phyloP scores from a whole-genome alignment of 2,888 invertebrate genomes.

The Deilephila elpenor region DNA sequence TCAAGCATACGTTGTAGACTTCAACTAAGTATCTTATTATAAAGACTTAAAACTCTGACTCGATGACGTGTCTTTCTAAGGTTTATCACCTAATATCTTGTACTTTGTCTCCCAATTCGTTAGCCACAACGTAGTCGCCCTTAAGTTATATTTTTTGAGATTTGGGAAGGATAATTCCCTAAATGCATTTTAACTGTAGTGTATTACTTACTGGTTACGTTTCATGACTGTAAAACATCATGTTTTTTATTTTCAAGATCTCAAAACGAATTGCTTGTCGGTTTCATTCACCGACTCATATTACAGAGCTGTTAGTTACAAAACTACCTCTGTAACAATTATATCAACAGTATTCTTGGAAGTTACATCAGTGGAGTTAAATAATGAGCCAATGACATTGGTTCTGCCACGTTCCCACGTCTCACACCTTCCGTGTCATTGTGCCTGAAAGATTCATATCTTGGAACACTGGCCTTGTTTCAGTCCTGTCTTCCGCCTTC shows the following conservation, averaged over 20 bases:
- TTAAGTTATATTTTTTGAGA: too few species aligned
- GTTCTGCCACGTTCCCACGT: conserved; percentile 13
- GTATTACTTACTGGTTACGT: too few species aligned
- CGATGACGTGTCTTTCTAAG: too few species aligned
- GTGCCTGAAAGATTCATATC: conserved; percentile 21
- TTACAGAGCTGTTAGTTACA: background rate
- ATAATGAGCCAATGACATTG: conserved; percentile 21
- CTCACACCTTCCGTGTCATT: conserved; percentile 21
- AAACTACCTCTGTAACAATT: conserved; percentile 8
- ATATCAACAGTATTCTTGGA: background rate
- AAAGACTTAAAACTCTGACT: too few species aligned
- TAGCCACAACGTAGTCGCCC: too few species aligned
- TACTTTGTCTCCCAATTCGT: too few species aligned
- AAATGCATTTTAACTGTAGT: too few species aligned
- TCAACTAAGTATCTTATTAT: too few species aligned
- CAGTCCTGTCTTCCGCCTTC: conserved; percentile 19
- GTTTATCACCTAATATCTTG: too few species aligned
- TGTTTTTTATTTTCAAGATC: background rate
- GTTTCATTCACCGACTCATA: background rate
- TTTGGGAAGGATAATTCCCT: too few species aligned
- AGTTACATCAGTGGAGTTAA: conserved; percentile 17
- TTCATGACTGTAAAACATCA: too few species aligned
- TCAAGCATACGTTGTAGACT: too few species aligned
- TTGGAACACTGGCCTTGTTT: conserved; percentile 18
- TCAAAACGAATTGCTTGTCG: background rate